A percentile compares a stretch with the other conserved stretches of the same genome.
These are phyloP conservation scores for Leptopilina clavipes DNA, from an alignment of 1,140 invertebrate genomes.

Conservation along the genomic window DNA sequence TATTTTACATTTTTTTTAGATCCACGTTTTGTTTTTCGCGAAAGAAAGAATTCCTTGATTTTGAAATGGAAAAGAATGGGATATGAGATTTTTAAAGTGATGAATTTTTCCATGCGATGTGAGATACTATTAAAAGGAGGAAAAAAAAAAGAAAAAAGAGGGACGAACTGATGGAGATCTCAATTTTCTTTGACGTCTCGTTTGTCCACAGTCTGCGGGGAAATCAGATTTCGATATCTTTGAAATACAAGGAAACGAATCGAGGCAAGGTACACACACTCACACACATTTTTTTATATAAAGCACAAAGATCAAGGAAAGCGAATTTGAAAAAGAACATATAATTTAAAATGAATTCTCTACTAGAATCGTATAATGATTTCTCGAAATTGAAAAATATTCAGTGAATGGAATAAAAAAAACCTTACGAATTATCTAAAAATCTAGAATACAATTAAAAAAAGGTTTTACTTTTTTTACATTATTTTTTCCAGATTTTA, in stretches of 20 bases:
- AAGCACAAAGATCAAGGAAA: background rate
- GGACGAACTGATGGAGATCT: background rate
- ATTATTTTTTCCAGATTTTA: too few species aligned
- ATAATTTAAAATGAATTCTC: background rate
- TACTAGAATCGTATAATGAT: background rate
- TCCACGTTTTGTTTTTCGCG: too few species aligned
- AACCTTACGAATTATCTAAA: too few species aligned
- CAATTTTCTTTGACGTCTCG: slow-evolving; percentile 11
- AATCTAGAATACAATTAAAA: too few species aligned
- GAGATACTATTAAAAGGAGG: background rate
- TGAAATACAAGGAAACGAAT: background rate
- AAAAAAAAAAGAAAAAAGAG: background rate
- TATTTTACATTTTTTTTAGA: too few species aligned
- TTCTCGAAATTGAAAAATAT: background rate
- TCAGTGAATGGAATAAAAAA: background rate
- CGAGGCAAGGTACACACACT: background rate
- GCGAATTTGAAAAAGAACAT: slow-evolving; percentile 1
- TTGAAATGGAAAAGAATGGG: background rate
- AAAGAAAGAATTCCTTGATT: too few species aligned
- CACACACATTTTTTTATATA: too few species aligned
- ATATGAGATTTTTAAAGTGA: background rate
- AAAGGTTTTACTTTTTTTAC: too few species aligned
- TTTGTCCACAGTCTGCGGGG: slow-evolving; percentile 48
- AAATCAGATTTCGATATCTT: slow-evolving; percentile 46
- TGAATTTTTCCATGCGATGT: background rate